These are phyloP conservation scores for Sinocyclocheilus maitianheensis DNA, from an alignment of 2,113 vertebrate genomes.

Conservation along the genomic window DNA sequence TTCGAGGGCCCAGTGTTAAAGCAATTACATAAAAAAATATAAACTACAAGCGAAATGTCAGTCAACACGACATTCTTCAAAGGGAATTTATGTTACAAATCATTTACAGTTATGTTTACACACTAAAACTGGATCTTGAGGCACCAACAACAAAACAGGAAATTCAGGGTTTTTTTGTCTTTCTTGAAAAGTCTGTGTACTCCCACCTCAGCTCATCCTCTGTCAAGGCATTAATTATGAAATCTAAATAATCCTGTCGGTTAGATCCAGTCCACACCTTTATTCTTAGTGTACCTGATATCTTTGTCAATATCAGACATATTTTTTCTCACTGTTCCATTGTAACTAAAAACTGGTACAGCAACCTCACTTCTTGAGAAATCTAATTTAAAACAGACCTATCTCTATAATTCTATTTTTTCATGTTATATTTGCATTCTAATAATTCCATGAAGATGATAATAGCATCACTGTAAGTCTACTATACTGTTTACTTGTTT, in stretches of 20 bases:
- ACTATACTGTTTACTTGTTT: background rate
- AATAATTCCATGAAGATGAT: background rate
- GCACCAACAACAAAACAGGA: constrained; percentile 2
- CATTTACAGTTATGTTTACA: constrained; percentile 10
- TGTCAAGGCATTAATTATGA: background rate
- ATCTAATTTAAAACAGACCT: background rate
- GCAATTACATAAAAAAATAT: background rate
- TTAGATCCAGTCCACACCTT: background rate
- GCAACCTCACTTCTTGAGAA: background rate
- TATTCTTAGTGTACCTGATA: background rate
- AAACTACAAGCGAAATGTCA: background rate
- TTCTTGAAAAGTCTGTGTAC: background rate
- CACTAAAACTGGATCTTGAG: background rate
- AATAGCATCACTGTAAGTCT: background rate
- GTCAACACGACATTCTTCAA: background rate
- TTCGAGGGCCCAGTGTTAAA: background rate
- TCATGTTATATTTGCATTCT: background rate
- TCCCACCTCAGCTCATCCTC: background rate
- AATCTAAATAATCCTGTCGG: background rate
- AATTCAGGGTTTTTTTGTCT: background rate
- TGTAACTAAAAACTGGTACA: background rate
- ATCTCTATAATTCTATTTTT: background rate
- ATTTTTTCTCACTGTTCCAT: background rate
- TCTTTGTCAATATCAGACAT: background rate
- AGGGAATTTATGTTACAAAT: background rate